Conservation (phyloP, 2,888 invertebrate genomes). For the Chrysopilus asiliformis region DNA sequence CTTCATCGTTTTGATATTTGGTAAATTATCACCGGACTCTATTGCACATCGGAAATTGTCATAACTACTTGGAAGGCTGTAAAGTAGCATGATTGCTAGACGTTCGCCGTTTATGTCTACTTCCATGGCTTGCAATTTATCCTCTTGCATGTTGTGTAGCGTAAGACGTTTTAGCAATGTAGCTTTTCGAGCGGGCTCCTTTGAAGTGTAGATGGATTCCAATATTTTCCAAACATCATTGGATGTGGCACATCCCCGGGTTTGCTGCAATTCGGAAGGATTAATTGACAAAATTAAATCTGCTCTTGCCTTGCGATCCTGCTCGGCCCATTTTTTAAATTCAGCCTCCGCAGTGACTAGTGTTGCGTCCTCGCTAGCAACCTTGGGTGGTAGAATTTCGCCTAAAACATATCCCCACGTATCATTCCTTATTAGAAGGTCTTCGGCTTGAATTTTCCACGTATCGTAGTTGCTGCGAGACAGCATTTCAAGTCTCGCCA, state of each 20-base stretch:
- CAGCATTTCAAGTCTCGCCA: background rate
- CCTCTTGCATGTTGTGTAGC: constrained; percentile 21
- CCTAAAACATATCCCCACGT: background rate
- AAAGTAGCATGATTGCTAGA: too few species aligned
- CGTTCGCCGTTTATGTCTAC: too few species aligned
- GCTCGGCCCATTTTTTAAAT: background rate
- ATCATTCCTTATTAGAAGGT: background rate
- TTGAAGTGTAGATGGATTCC: constrained; percentile 22
- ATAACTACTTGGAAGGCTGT: too few species aligned
- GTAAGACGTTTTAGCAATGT: constrained; percentile 25
- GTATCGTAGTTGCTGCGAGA: background rate
- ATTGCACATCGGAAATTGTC: too few species aligned
- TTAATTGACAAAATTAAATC: background rate
- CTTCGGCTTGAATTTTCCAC: constrained; percentile 2
- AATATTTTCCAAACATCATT: constrained; percentile 26
- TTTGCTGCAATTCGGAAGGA: constrained; percentile 19
- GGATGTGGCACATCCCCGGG: constrained; percentile 19
- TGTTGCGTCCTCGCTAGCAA: background rate
- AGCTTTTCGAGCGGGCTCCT: constrained; percentile 27
- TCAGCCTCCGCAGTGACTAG: background rate
- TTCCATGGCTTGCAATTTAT: too few species aligned
- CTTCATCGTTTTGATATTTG: too few species aligned
- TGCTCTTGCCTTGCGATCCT: background rate
- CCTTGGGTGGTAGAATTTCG: background rate
- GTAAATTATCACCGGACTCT: too few species aligned